A percentile compares a stretch with the other conserved stretches of the same genome.
Evolutionary conservation across 2,113 vertebrate species (phyloP).

Genomic region (Corythoichthys intestinalis): DNA sequence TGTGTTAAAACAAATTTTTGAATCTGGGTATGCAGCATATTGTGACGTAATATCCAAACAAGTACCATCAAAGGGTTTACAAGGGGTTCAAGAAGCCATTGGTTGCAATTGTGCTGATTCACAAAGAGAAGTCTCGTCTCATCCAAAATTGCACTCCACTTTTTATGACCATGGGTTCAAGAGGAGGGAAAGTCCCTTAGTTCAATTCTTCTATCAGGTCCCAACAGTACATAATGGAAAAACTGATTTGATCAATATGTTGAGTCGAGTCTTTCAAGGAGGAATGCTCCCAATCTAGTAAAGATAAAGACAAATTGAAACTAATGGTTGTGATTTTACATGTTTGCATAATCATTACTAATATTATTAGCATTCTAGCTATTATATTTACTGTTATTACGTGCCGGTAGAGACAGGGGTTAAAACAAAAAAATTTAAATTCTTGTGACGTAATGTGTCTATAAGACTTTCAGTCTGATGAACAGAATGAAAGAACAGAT

Average conservation of each 20-base stretch:
- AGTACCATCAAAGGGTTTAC: constrained; percentile 42
- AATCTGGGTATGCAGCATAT: background rate
- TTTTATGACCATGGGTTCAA: constrained; percentile 52
- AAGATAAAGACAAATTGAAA: constrained; percentile 23
- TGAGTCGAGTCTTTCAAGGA: background rate
- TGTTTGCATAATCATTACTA: background rate
- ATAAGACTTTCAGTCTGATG: constrained; percentile 52
- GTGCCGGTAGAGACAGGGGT: background rate
- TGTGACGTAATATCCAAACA: background rate
- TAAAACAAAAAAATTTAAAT: constrained; percentile 1
- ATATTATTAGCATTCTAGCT: constrained; percentile 3
- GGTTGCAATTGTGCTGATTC: constrained; percentile 47
- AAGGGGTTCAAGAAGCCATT: constrained; percentile 22
- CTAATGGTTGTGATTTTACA: constrained; percentile 12
- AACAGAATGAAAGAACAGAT: constrained; percentile 61
- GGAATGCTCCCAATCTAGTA: background rate
- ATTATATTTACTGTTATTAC: constrained; percentile 34
- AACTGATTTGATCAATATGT: constrained; percentile 17
- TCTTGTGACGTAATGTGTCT: background rate
- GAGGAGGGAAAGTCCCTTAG: constrained; percentile 26
- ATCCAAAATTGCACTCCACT: constrained; percentile 51
- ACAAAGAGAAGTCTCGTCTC: constrained; percentile 33
- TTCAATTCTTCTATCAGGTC: constrained; percentile 35
- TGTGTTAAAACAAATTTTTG: background rate
- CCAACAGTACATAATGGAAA: constrained; percentile 13